Evolutionary conservation across 2,888 invertebrate genomes (phyloP).

Genomic region (Choristoneura rosaceana): DNA sequence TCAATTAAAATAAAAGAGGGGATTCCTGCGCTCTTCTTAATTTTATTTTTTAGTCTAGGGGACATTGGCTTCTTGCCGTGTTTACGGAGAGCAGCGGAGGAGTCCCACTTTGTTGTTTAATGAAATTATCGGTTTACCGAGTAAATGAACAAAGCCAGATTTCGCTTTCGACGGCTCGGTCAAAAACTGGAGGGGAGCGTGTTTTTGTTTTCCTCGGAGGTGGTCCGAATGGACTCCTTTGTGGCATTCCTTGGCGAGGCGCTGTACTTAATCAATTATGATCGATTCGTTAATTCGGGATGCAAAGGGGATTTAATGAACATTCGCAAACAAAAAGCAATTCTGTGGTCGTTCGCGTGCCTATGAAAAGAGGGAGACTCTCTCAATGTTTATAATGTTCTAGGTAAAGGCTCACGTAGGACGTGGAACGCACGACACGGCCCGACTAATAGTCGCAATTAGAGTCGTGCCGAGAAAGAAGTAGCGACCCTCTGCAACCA

Average conservation of each 20-base stretch:
- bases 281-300: slow-evolving; percentile 82
- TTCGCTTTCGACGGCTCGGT: slow-evolving; percentile 76
- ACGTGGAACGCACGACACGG: slow-evolving; percentile 42
- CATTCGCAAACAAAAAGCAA: slow-evolving; percentile 41
- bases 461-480: slow-evolving; percentile 69
- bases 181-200: slow-evolving; percentile 74
- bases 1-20: slow-evolving; percentile 57
- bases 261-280: slow-evolving; percentile 83
- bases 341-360: slow-evolving; percentile 39
- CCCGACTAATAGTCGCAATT: slow-evolving; percentile 67
- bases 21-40: slow-evolving; percentile 51
- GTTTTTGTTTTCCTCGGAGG: slow-evolving; percentile 77
- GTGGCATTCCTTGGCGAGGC: slow-evolving; percentile 68
- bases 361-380: slow-evolving; percentile 21
- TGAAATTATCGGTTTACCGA: slow-evolving; percentile 86
- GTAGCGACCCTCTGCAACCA: slow-evolving; percentile 71
- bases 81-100: slow-evolving; percentile 76
- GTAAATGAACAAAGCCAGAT: slow-evolving; percentile 86
- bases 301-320: slow-evolving; percentile 70
- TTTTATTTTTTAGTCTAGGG: slow-evolving; percentile 83
- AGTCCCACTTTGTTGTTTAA: slow-evolving; percentile 85
- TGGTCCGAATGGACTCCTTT: slow-evolving; percentile 76
- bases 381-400: slow-evolving; percentile 31
- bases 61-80: slow-evolving; percentile 84
- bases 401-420: slow-evolving; percentile 28